Percentiles rank a stretch among this genome's conserved stretches.
phyloP scores from a whole-genome alignment of 2,888 invertebrate genomes.

The Phymatocera aterrima region DNA sequence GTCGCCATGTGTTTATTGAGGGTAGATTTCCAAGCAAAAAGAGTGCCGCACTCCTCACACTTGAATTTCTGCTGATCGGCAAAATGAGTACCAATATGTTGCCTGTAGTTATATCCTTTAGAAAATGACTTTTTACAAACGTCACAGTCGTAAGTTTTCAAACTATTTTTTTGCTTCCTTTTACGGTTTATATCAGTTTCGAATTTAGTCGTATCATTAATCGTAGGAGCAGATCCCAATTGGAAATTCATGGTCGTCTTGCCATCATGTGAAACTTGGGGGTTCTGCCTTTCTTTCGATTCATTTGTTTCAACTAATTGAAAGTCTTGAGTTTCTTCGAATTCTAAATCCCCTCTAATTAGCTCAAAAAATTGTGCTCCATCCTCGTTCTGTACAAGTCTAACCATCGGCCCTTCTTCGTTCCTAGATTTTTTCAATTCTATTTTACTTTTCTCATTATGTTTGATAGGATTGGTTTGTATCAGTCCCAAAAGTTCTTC shows the following conservation, averaged over 20 bases:
- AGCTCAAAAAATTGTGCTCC: conserved; percentile 66
- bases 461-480: conserved; percentile 2
- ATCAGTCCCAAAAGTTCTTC: conserved; percentile 26
- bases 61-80: conserved; percentile 68
- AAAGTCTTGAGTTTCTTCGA: conserved; percentile 54
- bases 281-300: too few relatives aligned
- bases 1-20: conserved; percentile 70
- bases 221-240: conserved; percentile 20
- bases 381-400: conserved; percentile 59
- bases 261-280: neutral
- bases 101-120: conserved; percentile 69
- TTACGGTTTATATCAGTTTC: neutral
- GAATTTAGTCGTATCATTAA: conserved; percentile 23
- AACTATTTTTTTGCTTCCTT: conserved; percentile 38
- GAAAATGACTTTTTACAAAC: conserved; percentile 70
- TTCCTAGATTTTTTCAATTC: conserved; percentile 54
- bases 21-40: conserved; percentile 73
- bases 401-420: conserved; percentile 55
- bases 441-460: conserved; percentile 55
- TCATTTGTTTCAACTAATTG: conserved; percentile 14
- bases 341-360: conserved; percentile 55
- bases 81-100: conserved; percentile 71
- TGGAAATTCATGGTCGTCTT: neutral
- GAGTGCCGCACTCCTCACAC: conserved; percentile 68
- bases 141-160: conserved; percentile 63